Conservation (phyloP, 2,888 invertebrate species). For the Acleris sparsana region DNA sequence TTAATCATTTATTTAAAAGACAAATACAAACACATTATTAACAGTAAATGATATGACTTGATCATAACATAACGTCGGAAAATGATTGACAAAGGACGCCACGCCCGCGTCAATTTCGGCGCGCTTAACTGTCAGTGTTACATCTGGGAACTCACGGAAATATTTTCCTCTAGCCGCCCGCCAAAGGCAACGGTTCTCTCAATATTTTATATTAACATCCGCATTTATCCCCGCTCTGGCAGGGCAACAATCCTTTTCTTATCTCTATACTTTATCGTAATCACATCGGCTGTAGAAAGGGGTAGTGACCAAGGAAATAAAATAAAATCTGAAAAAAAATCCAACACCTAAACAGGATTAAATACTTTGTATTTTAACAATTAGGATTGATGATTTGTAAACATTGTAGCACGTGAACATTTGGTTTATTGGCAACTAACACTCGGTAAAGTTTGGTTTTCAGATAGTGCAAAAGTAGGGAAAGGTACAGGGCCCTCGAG, state of each 20-base stretch:
- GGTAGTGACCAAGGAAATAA: constrained; percentile 38
- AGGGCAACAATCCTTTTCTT: constrained; percentile 48
- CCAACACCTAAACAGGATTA: no score
- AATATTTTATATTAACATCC: constrained; percentile 50
- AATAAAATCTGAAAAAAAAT: constrained; percentile 13
- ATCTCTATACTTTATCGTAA: constrained; percentile 51
- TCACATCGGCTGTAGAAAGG: constrained; percentile 46
- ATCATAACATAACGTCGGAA: no score
- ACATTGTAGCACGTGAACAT: constrained; percentile 7
- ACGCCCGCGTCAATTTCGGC: no score
- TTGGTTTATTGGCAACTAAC: constrained; percentile 10
- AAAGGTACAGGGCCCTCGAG: constrained; percentile 18
- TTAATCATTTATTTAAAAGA: no score
- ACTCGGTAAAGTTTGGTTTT: constrained; percentile 1
- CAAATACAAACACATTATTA: no score
- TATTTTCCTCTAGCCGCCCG: constrained; percentile 38
- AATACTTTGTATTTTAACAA: not conserved
- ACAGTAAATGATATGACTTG: no score
- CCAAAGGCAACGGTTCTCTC: constrained; percentile 41
- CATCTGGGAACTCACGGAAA: constrained; percentile 37
- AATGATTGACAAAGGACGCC: no score
- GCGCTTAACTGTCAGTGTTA: constrained; percentile 7
- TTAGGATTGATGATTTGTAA: constrained; percentile 6
- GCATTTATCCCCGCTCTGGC: constrained; percentile 40
- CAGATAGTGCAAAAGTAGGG: constrained; percentile 25